Conservation (phyloP, 2,113 vertebrate species). For the Nannobrachium achirus region DNA sequence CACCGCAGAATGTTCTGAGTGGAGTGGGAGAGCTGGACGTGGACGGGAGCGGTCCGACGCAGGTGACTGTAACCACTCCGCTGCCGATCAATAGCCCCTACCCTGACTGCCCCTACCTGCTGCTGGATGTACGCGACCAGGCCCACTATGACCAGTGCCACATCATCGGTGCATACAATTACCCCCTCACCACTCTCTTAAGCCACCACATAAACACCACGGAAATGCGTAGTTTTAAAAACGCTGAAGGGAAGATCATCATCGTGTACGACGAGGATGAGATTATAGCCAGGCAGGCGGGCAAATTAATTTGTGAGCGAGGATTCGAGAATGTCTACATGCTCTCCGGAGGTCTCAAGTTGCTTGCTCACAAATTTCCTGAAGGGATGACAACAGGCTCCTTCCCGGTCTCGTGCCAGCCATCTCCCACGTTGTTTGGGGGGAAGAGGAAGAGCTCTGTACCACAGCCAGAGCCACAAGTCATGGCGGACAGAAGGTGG, state of each 20-base stretch:
- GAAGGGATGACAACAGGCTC: slow-evolving; percentile 88
- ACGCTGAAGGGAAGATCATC: slow-evolving; percentile 89
- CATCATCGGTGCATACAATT: slow-evolving; percentile 90
- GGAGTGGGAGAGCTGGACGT: slow-evolving; percentile 88
- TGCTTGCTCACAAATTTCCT: slow-evolving; percentile 90
- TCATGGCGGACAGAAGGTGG: slow-evolving; percentile 84
- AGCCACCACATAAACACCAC: slow-evolving; percentile 84
- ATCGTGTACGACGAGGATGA: slow-evolving; percentile 95
- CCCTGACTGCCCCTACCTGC: slow-evolving; percentile 92
- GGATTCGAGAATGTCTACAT: slow-evolving; percentile 96
- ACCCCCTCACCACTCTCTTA: slow-evolving; percentile 88
- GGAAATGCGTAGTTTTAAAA: slow-evolving; percentile 88
- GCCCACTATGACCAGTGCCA: slow-evolving; percentile 90
- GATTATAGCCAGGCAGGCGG: slow-evolving; percentile 88
- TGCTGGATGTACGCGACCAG: slow-evolving; percentile 90
- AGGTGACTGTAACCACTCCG: slow-evolving; percentile 3
- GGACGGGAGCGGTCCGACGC: slow-evolving; percentile 72
- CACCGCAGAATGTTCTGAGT: no score
- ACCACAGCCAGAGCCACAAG: slow-evolving; percentile 16
- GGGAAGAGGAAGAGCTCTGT: slow-evolving; percentile 51
- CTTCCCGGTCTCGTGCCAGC: slow-evolving; percentile 79
- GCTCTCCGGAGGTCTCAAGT: slow-evolving; percentile 94
- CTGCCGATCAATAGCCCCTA: slow-evolving; percentile 77
- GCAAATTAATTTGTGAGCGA: slow-evolving; percentile 92
- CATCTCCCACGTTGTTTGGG: slow-evolving; percentile 48